Conservation (phyloP, 2,888 invertebrate species). For the Oxystoma pomonae region DNA sequence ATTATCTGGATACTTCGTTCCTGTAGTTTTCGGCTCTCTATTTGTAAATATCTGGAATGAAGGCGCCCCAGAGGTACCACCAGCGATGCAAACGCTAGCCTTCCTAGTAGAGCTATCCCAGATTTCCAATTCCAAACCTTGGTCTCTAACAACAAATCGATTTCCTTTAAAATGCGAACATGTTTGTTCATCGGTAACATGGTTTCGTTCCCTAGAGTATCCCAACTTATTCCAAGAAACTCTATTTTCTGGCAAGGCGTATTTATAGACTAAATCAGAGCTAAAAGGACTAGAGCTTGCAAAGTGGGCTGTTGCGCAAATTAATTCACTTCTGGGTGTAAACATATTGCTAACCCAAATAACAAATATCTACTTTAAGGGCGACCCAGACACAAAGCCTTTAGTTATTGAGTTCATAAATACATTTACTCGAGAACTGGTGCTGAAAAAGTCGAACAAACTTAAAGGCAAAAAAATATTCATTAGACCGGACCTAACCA, state of each 20-base stretch:
- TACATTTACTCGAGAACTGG: too few relatives aligned
- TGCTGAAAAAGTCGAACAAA: too few relatives aligned
- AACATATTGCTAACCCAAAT: too few relatives aligned
- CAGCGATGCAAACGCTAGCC: conserved; percentile 8
- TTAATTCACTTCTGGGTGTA: too few relatives aligned
- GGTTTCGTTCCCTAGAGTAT: not conserved
- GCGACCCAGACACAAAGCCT: too few relatives aligned
- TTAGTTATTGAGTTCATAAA: too few relatives aligned
- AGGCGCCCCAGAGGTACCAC: conserved; percentile 6
- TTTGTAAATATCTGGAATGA: not conserved
- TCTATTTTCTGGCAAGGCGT: not conserved
- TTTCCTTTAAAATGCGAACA: not conserved
- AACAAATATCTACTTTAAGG: too few relatives aligned
- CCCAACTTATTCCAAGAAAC: conserved; percentile 12
- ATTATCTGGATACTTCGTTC: too few relatives aligned
- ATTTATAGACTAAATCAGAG: conserved; percentile 1
- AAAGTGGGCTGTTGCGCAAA: too few relatives aligned
- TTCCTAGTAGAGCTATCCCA: conserved; percentile 4
- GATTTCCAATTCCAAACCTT: conserved; percentile 3
- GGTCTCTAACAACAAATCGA: not conserved
- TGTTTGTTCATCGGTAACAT: conserved; percentile 5
- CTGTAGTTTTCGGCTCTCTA: conserved; percentile 3
- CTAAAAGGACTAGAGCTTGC: too few relatives aligned
- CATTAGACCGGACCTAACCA: too few relatives aligned
- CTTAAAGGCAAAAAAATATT: too few relatives aligned